Percentiles rank a stretch among this genome's conserved stretches.
These are phyloP conservation scores for Taphrorychus bicolor DNA, from an alignment of 2,888 invertebrate species.

Conservation along the genomic window DNA sequence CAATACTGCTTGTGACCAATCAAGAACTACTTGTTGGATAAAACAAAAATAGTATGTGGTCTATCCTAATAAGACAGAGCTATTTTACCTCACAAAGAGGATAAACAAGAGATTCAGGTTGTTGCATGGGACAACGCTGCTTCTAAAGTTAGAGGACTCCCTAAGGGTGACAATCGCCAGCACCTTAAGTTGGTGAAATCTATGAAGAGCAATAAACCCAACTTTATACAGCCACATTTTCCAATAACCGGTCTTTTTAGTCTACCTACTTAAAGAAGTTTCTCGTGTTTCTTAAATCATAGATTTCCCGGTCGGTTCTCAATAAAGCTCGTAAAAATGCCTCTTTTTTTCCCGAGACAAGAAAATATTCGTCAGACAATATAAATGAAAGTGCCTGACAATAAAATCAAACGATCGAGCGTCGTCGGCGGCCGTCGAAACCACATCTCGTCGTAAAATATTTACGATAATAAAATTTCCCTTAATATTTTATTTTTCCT, in stretches of 20 bases:
- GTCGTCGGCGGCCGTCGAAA: conserved; percentile 1
- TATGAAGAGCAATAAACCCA: not conserved
- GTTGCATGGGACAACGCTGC: too few species aligned
- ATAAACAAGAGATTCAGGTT: too few species aligned
- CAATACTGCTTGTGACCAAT: too few species aligned
- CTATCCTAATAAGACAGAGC: too few species aligned
- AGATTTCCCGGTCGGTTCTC: not conserved
- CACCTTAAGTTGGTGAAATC: too few species aligned
- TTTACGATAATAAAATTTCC: conserved; percentile 30
- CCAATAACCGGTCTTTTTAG: not conserved
- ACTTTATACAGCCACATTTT: not conserved
- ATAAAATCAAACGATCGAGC: conserved; percentile 27
- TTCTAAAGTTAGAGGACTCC: too few species aligned
- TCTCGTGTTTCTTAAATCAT: conserved; percentile 10
- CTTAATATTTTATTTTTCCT: conserved; percentile 29
- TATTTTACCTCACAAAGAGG: too few species aligned
- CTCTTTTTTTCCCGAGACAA: not conserved
- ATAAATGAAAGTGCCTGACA: conserved; percentile 4
- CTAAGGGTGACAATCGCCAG: too few species aligned
- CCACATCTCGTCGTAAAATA: conserved; percentile 26
- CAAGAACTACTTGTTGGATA: too few species aligned
- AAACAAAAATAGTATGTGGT: too few species aligned
- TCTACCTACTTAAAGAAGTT: not conserved
- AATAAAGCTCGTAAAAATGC: not conserved
- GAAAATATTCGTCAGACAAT: conserved; percentile 4